Conservation (phyloP, 2,888 invertebrate species). For the Macrosiphum euphorbiae region DNA sequence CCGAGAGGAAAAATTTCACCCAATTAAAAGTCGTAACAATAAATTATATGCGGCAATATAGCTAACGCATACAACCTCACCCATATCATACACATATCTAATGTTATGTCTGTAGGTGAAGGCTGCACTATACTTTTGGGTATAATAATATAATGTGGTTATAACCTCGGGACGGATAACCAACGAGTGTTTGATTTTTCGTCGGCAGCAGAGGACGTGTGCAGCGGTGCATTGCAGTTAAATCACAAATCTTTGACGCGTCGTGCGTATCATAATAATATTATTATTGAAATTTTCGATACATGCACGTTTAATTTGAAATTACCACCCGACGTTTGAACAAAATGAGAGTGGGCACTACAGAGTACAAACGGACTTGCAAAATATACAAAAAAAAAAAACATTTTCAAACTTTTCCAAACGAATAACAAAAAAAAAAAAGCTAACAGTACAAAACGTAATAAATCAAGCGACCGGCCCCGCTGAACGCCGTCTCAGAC, state of each 20-base stretch:
- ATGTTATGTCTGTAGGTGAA: neutral
- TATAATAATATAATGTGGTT: neutral
- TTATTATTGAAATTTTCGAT: neutral
- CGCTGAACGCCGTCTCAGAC: neutral
- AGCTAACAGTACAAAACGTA: neutral
- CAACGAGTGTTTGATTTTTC: too few relatives aligned
- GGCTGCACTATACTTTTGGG: neutral
- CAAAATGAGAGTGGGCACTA: neutral
- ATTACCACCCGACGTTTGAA: neutral
- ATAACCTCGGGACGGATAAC: neutral
- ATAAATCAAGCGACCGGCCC: neutral
- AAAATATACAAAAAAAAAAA: neutral
- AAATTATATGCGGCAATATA: neutral
- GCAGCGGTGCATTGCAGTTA: neutral
- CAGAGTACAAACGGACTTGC: neutral
- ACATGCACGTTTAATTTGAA: neutral
- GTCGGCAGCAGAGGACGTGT: too few relatives aligned
- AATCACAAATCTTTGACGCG: neutral
- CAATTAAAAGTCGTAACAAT: neutral
- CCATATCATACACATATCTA: neutral
- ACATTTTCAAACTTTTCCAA: neutral
- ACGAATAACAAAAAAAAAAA: neutral
- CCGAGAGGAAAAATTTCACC: neutral
- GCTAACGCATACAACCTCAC: neutral
- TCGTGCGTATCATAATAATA: neutral